Conservation (phyloP, 1,140 invertebrate species). For the Diabrotica virgifera region DNA sequence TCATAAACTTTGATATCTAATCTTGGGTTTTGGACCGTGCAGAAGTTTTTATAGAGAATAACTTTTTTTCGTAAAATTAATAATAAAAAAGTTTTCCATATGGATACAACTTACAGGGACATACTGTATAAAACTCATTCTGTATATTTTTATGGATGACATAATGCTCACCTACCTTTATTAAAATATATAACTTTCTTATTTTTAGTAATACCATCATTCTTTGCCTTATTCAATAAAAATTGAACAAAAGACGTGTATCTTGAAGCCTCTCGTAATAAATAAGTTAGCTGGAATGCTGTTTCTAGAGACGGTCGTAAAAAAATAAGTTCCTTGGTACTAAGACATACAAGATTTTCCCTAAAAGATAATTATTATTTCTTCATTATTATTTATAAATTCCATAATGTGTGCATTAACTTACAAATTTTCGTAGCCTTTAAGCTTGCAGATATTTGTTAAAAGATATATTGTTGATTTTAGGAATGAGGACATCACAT, state of each 20-base stretch:
- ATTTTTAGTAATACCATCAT: slow-evolving; percentile 17
- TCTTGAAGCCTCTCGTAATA: slow-evolving; percentile 25
- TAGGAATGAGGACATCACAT: slow-evolving; percentile 24
- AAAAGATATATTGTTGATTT: slow-evolving; percentile 25
- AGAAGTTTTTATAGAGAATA: too few relatives aligned
- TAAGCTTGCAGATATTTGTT: slow-evolving; percentile 17
- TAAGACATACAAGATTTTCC: slow-evolving; percentile 11
- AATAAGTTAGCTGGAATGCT: slow-evolving; percentile 20
- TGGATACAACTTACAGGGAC: too few relatives aligned
- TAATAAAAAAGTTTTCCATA: too few relatives aligned
- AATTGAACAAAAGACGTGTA: slow-evolving; percentile 21
- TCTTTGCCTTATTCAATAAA: slow-evolving; percentile 25
- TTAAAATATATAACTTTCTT: slow-evolving; percentile 26
- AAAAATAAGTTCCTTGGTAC: slow-evolving; percentile 28
- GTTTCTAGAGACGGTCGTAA: slow-evolving; percentile 17
- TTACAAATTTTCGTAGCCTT: slow-evolving; percentile 19
- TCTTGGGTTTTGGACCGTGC: too few relatives aligned
- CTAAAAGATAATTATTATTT: background rate
- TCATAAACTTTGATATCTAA: too few relatives aligned
- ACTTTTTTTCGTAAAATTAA: too few relatives aligned
- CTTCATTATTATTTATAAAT: too few relatives aligned
- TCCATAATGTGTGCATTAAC: background rate
- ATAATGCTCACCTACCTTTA: slow-evolving; percentile 20
- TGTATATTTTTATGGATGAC: too few relatives aligned
- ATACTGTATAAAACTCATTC: too few relatives aligned